Percentiles rank a stretch among this genome's conserved stretches.
phyloP scores from a whole-genome alignment of 2,888 invertebrate species.

The Arrhopalites spinosus region DNA sequence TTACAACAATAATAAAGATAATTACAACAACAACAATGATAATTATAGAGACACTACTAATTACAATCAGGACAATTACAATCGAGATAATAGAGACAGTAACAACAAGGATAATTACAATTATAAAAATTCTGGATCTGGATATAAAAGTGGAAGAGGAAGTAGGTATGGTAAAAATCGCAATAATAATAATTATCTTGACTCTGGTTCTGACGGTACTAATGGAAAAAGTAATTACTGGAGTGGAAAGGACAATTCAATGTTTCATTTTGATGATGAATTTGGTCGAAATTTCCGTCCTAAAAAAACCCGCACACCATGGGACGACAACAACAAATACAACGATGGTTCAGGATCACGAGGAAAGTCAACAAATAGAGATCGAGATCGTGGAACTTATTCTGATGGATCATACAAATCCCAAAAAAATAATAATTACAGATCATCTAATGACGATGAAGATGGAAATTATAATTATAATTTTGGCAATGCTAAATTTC shows the following conservation, averaged over 20 bases:
- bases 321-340: not conserved
- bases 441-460: not conserved
- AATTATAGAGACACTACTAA: no score
- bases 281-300: not conserved
- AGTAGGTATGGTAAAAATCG: not conserved
- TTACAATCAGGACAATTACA: constrained; percentile 2
- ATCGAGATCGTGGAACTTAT: not conserved
- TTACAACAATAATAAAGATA: not conserved
- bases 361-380: not conserved
- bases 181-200: not conserved
- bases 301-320: not conserved
- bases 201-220: not conserved
- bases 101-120: not conserved
- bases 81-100: not conserved
- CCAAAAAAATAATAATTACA: not conserved
- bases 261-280: not conserved
- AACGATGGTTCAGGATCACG: not conserved
- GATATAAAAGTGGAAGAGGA: not conserved
- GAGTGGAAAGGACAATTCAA: not conserved
- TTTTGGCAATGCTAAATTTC: constrained; percentile 3
- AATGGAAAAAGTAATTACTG: not conserved
- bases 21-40: no score
- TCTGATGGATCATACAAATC: not conserved
- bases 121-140: not conserved
- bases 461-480: not conserved